Evolutionary conservation across 2,888 invertebrate genomes (phyloP).

Genomic region (Xestia c-nigrum): DNA sequence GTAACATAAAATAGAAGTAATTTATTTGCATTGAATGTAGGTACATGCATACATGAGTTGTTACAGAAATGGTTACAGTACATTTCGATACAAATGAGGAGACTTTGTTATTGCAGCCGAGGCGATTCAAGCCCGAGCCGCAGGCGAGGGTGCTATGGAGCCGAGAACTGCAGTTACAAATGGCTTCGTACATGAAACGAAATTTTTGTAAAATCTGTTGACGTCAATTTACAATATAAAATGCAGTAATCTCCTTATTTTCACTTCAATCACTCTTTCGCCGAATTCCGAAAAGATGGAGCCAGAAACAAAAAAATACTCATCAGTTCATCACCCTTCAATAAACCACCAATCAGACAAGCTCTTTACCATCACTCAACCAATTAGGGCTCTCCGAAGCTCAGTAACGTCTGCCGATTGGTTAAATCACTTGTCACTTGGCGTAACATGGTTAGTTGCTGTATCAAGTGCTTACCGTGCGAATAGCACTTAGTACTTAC

Average conservation of each 20-base stretch:
- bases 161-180: no score
- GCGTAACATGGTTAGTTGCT: slow-evolving; percentile 39
- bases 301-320: not conserved
- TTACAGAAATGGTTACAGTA: no score
- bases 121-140: no score
- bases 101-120: no score
- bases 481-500: slow-evolving; percentile 24
- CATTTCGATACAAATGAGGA: no score
- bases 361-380: slow-evolving; percentile 23
- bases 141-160: no score
- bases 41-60: no score
- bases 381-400: slow-evolving; percentile 33
- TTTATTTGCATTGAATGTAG: no score
- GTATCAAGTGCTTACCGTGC: slow-evolving; percentile 19
- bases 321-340: not conserved
- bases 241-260: not conserved
- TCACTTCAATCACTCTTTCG: no score
- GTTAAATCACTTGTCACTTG: slow-evolving; percentile 35
- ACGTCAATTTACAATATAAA: not conserved
- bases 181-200: no score
- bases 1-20: no score
- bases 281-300: not conserved
- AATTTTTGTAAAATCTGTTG: no score
- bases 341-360: slow-evolving; percentile 13
- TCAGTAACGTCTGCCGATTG: slow-evolving; percentile 30